Percentiles rank a stretch among this genome's conserved stretches.
Conservation (phyloP, 1,140 invertebrate species). For the Drosophila insularis region DNA sequence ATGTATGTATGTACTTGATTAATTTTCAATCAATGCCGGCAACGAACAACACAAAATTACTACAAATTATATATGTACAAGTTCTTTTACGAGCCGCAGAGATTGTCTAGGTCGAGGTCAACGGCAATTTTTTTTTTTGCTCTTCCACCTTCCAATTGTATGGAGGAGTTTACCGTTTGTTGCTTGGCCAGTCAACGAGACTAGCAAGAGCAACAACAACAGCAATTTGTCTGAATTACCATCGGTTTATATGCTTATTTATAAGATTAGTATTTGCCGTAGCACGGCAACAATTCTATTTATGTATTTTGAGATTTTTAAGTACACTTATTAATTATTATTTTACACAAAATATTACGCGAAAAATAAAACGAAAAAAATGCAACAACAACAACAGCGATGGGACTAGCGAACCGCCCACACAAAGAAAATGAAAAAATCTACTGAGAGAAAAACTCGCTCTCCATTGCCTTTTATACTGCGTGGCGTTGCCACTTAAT, state of each 20-base stretch:
- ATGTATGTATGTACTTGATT: background rate
- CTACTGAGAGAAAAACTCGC: slow-evolving; percentile 24
- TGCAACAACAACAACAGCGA: background rate
- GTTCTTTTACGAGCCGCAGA: slow-evolving; percentile 1
- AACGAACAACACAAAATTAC: slow-evolving; percentile 54
- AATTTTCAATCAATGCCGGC: slow-evolving; percentile 51
- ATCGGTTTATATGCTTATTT: slow-evolving; percentile 27
- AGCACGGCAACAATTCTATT: slow-evolving; percentile 25
- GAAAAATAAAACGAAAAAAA: slow-evolving; percentile 13
- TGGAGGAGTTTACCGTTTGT: slow-evolving; percentile 54
- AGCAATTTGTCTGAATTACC: background rate
- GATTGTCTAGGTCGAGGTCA: slow-evolving; percentile 65
- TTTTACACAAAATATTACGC: slow-evolving; percentile 36
- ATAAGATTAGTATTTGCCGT: slow-evolving; percentile 17
- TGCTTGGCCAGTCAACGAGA: slow-evolving; percentile 8
- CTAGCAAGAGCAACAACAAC: slow-evolving; percentile 18
- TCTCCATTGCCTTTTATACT: slow-evolving; percentile 28
- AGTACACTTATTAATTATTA: slow-evolving; percentile 26
- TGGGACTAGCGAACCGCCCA: background rate
- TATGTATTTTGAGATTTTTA: slow-evolving; percentile 14
- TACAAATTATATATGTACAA: background rate
- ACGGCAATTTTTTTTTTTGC: slow-evolving; percentile 31
- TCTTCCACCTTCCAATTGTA: slow-evolving; percentile 24
- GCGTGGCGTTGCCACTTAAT: slow-evolving; percentile 20
- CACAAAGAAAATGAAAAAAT: slow-evolving; percentile 35